These are phyloP conservation scores for Cerastis leucographa DNA, from an alignment of 2,888 invertebrate genomes.

Conservation along the genomic window DNA sequence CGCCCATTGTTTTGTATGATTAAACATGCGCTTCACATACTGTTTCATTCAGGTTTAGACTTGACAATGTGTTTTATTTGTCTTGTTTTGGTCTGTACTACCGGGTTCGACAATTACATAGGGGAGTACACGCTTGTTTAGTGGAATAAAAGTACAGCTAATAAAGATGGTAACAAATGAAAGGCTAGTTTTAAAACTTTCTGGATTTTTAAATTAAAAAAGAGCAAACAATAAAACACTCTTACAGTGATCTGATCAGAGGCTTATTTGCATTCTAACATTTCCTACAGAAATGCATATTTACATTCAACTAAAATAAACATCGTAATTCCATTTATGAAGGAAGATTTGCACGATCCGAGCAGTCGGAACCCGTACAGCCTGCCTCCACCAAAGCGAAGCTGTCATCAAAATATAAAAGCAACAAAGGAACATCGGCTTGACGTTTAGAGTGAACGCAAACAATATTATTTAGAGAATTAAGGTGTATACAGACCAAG, in stretches of 20 bases:
- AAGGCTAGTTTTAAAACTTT: background rate
- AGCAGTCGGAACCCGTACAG: background rate
- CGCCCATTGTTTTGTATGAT: constrained; percentile 37
- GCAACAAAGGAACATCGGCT: constrained; percentile 33
- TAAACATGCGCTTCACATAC: constrained; percentile 38
- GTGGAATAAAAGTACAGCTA: background rate
- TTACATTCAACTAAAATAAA: constrained; percentile 3
- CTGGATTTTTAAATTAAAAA: background rate
- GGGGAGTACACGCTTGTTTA: background rate
- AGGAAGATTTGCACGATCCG: constrained; percentile 24
- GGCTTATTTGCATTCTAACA: background rate
- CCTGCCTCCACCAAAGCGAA: constrained; percentile 7
- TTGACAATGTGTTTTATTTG: constrained; percentile 36
- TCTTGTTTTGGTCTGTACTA: background rate
- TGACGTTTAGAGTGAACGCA: constrained; percentile 33
- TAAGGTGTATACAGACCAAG: constrained; percentile 22
- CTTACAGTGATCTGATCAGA: background rate
- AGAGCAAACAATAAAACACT: background rate
- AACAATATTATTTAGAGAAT: constrained; percentile 52
- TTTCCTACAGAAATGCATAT: background rate
- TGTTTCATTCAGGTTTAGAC: constrained; percentile 27
- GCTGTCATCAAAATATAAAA: constrained; percentile 35
- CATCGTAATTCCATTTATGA: background rate
- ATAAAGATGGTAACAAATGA: background rate
- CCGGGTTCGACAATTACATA: background rate